Conservation (phyloP, 2,888 invertebrate species). For the Isoperla grammatica region DNA sequence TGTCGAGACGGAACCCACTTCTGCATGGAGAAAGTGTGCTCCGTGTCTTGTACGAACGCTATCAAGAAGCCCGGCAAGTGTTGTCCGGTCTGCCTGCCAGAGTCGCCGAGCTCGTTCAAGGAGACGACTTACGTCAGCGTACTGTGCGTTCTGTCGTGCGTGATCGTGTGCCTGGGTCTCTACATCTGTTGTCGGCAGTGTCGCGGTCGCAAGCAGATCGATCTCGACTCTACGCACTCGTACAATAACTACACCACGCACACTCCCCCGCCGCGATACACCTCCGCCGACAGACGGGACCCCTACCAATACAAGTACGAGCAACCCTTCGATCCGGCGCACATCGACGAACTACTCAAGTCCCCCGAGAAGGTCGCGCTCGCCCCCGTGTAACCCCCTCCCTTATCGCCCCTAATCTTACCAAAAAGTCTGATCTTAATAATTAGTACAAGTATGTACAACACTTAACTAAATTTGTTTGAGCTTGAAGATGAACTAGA, state of each 20-base stretch:
- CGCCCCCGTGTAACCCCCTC: constrained; percentile 21
- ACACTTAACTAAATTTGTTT: not conserved
- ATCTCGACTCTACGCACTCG: constrained; percentile 21
- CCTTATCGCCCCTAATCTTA: not conserved
- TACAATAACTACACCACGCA: constrained; percentile 18
- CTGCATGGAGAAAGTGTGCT: constrained; percentile 34
- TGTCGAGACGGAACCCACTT: constrained; percentile 41
- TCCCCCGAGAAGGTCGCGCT: constrained; percentile 25
- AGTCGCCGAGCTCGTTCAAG: not conserved
- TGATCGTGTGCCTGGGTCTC: constrained; percentile 2
- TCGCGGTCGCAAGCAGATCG: constrained; percentile 30
- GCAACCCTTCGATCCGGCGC: constrained; percentile 25
- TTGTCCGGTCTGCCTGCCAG: constrained; percentile 33
- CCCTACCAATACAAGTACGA: constrained; percentile 34
- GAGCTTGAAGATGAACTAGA: too few species aligned
- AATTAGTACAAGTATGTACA: constrained; percentile 16
- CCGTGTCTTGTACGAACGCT: constrained; percentile 32
- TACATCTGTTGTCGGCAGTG: constrained; percentile 25
- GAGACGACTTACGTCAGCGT: constrained; percentile 11
- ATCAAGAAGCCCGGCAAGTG: constrained; percentile 32
- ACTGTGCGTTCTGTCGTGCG: constrained; percentile 12
- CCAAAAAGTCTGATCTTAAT: constrained; percentile 3
- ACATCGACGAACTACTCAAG: constrained; percentile 16
- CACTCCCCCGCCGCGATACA: constrained; percentile 33
- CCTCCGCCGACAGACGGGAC: constrained; percentile 12